Base-by-base conservation (phyloP, 2,888 invertebrate genomes). In the Blastobasis adustella region DNA sequence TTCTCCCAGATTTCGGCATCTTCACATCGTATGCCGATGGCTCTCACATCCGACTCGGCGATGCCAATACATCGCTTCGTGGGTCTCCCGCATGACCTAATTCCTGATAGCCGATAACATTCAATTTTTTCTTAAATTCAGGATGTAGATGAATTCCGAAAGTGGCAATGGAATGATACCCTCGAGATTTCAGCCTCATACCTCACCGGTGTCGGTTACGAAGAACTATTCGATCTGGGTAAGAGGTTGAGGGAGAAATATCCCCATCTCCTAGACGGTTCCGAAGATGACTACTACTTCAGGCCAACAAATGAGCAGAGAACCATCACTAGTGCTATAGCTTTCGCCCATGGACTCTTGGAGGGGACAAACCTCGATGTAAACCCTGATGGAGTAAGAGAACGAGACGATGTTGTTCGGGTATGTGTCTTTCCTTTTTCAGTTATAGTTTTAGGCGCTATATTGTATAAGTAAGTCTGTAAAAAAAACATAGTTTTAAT, bases 121-220 rank as follows among this genome's bases (percentile, higher is more conserved):
- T 23, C 23, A 23, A 23, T 23, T 2, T 23, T 23, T 23, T 23
- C 3, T 23, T 23, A 3, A 2, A 23, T 58, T 53, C 81, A 91
- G 68, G 95, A 96, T 70, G 81, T 93, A 41, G 89, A 92, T 46
- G 85, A 90, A 54, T 79, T 95, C 45, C 89, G 87, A 63, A 84
- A 86, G 56, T 94, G 93, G 93, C 79, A 80, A 9, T 93, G 93
- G 90, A 91, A 93, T 62, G 73, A 83, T 0, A 91, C 91, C 45
- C 79, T 95, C 10, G 83, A 88, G 10, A 78, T 82, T 1, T 82
- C 89, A 10, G 89, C 89, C 9, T 84, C 91, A n/a, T 82, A 77
- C 52, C 80, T 95, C 58, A 92, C 94, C 0, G 82, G 83, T 0
- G 61, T 61, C 1, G 91, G 91, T 0, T 91, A 90, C 65, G 90